phyloP scores from a whole-genome alignment of 2,888 invertebrate species.

The Palloptera scutellata region DNA sequence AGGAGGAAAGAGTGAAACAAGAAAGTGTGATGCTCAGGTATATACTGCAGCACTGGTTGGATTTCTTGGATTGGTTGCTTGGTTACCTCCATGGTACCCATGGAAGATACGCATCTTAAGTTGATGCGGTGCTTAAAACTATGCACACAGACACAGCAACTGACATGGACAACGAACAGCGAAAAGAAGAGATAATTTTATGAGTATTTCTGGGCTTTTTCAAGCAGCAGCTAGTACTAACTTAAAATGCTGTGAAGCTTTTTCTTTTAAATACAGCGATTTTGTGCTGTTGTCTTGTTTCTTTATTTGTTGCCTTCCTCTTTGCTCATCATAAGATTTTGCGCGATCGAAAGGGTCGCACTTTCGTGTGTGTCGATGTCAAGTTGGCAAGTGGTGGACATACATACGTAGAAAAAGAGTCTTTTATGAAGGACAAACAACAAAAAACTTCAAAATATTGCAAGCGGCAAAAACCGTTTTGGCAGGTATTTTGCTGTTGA shows the following conservation, averaged over 20 bases:
- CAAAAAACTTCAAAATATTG: too few relatives aligned
- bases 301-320: background rate
- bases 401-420: too few relatives aligned
- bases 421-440: too few relatives aligned
- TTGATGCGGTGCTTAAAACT: background rate
- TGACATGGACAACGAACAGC: background rate
- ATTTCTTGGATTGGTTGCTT: too few relatives aligned
- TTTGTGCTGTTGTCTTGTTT: too few relatives aligned
- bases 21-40: too few relatives aligned
- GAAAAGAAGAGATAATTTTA: background rate
- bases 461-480: too few relatives aligned
- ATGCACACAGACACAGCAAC: background rate
- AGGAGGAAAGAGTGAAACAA: background rate
- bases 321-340: constrained; percentile 2
- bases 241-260: too few relatives aligned
- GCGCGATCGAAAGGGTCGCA: constrained; percentile 9
- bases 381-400: constrained; percentile 18
- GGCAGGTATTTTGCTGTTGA: too few relatives aligned
- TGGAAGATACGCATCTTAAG: constrained; percentile 13
- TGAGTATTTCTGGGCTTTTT: constrained; percentile 17
- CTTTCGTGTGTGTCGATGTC: constrained; percentile 17
- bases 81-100: background rate
- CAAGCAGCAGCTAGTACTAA: background rate
- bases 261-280: too few relatives aligned
- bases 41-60: too few relatives aligned